Base-by-base conservation (phyloP, 2,888 invertebrate genomes). In the Chrysina gloriosa region DNA sequence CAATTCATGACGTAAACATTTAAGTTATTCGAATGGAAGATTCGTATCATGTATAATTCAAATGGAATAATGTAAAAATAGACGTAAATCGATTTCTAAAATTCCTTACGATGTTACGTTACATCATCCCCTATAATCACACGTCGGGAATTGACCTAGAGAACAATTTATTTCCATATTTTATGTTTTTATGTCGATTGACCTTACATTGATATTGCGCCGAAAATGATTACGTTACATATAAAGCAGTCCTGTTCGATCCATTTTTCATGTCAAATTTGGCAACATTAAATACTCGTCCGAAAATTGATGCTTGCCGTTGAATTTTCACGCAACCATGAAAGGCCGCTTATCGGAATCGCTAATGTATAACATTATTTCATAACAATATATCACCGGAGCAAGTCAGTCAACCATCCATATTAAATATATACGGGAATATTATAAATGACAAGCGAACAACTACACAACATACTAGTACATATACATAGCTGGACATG, bases 391-490 rank as follows among this genome's bases (percentile, higher is more conserved):
- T 39, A 58, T 39, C 58, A 58, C 58, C 25, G n/a, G 14, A 5
- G 39, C 14, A 25, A 58, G 11, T 39, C 39, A 58, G 58, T 58
- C 39, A 25, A 58, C 58, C 58, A 11, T 58, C 58, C 9, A 39
- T 58, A 58, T 58, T 58, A 58, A 58, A 58, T 58, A 58, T 58
- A 58, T 58, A 25, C 14, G 25, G 14, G 39, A 58, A 39, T 58
- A 58, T 58, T 39, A 58, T 39, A 25, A 39, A 58, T 14, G 58
- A 58, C 58, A 58, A 58, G 25, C 58, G 39, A 14, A 39, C 39
- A 58, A 58, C 58, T 58, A 23, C 39, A 58, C 58, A 58, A 58
- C 58, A 25, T 58, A 58, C 42, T 58, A 58, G n/a, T 16, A 52
- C 52, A 27, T 25, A 25, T 25, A 52, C 23, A 25, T 23, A 48